Conservation (phyloP, 1,140 invertebrate species). For the Drosophila auraria region DNA sequence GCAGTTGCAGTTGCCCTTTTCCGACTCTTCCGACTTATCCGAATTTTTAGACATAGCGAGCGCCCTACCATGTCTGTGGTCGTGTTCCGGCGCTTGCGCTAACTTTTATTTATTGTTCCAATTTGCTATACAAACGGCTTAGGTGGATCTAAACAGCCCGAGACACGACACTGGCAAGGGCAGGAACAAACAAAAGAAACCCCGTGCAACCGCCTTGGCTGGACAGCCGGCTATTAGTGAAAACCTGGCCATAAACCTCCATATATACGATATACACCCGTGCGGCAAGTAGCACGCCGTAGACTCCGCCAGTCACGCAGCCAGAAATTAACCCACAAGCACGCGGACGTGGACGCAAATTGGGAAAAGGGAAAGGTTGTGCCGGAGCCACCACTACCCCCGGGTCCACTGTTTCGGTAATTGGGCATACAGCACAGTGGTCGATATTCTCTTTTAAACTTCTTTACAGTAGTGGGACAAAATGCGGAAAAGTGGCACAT, state of each 20-base stretch:
- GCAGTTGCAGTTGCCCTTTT: constrained; percentile 40
- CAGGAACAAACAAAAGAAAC: constrained; percentile 28
- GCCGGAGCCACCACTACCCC: constrained; percentile 15
- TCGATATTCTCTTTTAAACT: not conserved
- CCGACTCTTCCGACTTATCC: not conserved
- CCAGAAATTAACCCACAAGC: constrained; percentile 55
- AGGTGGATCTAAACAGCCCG: constrained; percentile 34
- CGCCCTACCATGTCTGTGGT: not conserved
- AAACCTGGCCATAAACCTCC: constrained; percentile 25
- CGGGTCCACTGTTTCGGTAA: constrained; percentile 33
- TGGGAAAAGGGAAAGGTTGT: constrained; percentile 35
- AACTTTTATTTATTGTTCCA: constrained; percentile 55
- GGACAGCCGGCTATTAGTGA: constrained; percentile 43
- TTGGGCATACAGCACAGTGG: constrained; percentile 41
- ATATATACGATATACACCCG: constrained; percentile 13
- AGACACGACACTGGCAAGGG: constrained; percentile 20
- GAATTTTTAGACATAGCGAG: constrained; percentile 7
- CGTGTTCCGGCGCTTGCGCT: constrained; percentile 43
- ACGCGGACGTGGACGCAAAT: constrained; percentile 54
- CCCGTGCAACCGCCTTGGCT: constrained; percentile 30
- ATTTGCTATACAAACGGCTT: constrained; percentile 38
- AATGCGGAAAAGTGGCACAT: not conserved
- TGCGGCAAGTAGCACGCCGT: constrained; percentile 17
- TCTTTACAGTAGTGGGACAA: not conserved
- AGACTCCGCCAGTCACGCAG: constrained; percentile 51